A percentile compares a stretch with the other conserved stretches of the same genome.
Evolutionary conservation across 2,113 vertebrate species (phyloP).

Genomic region (Gasterosteus aculeatus): DNA sequence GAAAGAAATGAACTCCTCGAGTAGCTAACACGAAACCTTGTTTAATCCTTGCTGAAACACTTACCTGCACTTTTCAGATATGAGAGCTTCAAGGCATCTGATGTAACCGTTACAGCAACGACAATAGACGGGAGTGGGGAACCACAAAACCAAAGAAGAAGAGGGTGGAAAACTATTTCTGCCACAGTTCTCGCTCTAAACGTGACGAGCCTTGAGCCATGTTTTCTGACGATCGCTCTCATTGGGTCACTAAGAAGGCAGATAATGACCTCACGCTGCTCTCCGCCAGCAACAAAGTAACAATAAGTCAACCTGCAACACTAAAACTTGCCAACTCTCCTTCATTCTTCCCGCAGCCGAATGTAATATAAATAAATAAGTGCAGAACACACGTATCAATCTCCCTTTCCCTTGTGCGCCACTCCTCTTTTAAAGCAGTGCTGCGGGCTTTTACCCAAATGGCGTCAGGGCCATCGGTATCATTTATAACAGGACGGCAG

Average conservation of each 20-base stretch:
- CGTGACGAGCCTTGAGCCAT: slow-evolving; percentile 15
- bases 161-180: slow-evolving; percentile 32
- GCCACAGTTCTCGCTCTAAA: slow-evolving; percentile 16
- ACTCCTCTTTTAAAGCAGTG: slow-evolving; percentile 82
- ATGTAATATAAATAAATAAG: slow-evolving; percentile 82
- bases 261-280: slow-evolving; percentile 62
- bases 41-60: neutral
- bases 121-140: neutral
- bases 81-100: slow-evolving; percentile 40
- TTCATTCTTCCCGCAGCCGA: slow-evolving; percentile 73
- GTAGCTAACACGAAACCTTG: too few relatives aligned
- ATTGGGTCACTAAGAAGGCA: slow-evolving; percentile 54
- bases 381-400: slow-evolving; percentile 82
- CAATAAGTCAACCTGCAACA: slow-evolving; percentile 71
- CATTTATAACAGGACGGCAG: slow-evolving; percentile 85
- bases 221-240: slow-evolving; percentile 26
- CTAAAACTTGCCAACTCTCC: slow-evolving; percentile 74
- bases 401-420: slow-evolving; percentile 70
- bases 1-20: slow-evolving; percentile 28
- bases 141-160: slow-evolving; percentile 2
- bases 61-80: slow-evolving; percentile 30
- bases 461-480: slow-evolving; percentile 81
- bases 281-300: slow-evolving; percentile 53
- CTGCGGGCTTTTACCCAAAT: slow-evolving; percentile 86
- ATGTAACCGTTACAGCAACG: slow-evolving; percentile 25